A percentile compares a stretch with the other conserved stretches of the same genome.
phyloP scores from a whole-genome alignment of 2,113 vertebrate genomes.

The Sinocyclocheilus anophthalmus region DNA sequence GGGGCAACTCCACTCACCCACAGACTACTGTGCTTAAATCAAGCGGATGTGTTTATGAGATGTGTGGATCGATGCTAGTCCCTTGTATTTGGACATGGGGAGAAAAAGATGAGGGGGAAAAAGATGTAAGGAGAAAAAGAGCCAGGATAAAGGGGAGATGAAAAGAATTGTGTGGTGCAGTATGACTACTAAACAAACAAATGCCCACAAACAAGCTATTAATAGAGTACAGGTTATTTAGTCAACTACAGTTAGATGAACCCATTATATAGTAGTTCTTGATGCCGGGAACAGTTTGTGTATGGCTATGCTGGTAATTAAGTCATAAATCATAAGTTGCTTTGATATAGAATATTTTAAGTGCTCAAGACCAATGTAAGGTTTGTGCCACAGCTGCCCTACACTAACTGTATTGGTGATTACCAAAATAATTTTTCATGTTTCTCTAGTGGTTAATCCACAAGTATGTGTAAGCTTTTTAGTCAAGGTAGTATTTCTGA shows the following conservation, averaged over 20 bases:
- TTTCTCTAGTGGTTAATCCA: too few relatives aligned
- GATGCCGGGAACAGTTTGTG: background rate
- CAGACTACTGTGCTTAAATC: slow-evolving; percentile 27
- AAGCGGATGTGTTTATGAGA: slow-evolving; percentile 20
- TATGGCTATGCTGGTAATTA: background rate
- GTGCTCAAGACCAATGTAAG: too few relatives aligned
- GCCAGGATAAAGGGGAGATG: background rate
- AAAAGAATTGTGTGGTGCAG: background rate
- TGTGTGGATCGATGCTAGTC: slow-evolving; percentile 19
- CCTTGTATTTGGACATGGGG: slow-evolving; percentile 18
- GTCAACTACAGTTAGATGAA: background rate
- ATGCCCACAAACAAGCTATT: background rate
- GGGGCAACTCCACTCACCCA: slow-evolving; percentile 9
- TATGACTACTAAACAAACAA: slow-evolving; percentile 1
- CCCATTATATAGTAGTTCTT: background rate
- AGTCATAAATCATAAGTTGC: background rate
- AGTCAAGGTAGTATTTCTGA: too few relatives aligned
- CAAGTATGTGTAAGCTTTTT: too few relatives aligned
- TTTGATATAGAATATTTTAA: background rate
- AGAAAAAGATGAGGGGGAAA: background rate
- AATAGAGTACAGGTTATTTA: background rate
- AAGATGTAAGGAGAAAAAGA: background rate
- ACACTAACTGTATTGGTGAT: too few relatives aligned
- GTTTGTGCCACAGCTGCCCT: too few relatives aligned
- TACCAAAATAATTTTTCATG: too few relatives aligned